phyloP scores from a whole-genome alignment of 2,888 invertebrate genomes.

The Ischnura elegans region DNA sequence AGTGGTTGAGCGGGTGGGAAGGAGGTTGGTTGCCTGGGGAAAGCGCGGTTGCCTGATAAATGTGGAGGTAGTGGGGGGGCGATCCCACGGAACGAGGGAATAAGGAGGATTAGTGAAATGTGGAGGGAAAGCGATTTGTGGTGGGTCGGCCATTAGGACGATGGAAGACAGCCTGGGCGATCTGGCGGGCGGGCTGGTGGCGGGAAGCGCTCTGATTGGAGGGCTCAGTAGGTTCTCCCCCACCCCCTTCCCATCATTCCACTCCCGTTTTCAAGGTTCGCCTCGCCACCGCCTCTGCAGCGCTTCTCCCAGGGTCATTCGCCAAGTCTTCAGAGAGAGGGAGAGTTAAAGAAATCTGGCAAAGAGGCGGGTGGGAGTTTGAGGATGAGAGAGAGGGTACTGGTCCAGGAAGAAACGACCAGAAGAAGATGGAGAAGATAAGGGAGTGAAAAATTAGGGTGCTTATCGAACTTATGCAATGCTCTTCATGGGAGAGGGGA shows the following conservation, averaged over 20 bases:
- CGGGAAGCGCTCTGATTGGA: conserved; percentile 28
- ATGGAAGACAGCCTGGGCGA: background rate
- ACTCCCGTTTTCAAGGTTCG: background rate
- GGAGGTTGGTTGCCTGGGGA: background rate
- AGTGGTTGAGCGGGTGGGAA: background rate
- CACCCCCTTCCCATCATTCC: background rate
- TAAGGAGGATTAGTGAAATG: conserved; percentile 54
- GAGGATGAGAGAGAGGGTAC: background rate
- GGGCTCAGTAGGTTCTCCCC: background rate
- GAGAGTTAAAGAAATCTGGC: background rate
- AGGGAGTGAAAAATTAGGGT: background rate
- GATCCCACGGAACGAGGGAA: conserved; percentile 25
- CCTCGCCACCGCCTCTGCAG: background rate
- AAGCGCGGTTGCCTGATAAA: background rate
- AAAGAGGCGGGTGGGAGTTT: background rate
- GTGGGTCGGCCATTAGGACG: conserved; percentile 32
- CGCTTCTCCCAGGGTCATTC: background rate
- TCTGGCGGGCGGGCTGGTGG: background rate
- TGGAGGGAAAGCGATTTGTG: conserved; percentile 36
- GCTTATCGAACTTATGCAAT: too few species aligned
- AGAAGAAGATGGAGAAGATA: background rate
- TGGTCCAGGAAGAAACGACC: background rate
- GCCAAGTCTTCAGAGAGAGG: background rate
- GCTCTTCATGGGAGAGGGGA: too few species aligned
- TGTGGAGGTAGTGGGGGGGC: background rate